Evolutionary conservation across 2,888 invertebrate genomes (phyloP).

Genomic region (Proisotoma minuta): DNA sequence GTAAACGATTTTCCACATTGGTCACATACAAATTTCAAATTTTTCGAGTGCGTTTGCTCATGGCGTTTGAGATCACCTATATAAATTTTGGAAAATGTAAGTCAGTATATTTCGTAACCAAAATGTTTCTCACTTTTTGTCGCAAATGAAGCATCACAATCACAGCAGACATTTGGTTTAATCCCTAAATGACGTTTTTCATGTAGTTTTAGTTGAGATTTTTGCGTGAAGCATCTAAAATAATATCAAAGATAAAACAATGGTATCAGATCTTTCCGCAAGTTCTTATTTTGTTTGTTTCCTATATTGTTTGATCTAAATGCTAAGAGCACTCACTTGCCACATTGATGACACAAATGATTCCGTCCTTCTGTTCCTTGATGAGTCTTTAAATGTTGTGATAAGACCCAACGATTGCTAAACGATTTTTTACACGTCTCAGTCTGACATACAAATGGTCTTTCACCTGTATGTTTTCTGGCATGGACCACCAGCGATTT

Average conservation of each 20-base stretch:
- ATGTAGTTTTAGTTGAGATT: slow-evolving; percentile 19
- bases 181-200: slow-evolving; percentile 23
- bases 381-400: neutral
- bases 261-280: neutral
- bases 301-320: no score
- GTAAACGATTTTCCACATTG: slow-evolving; percentile 25
- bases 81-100: neutral
- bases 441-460: slow-evolving; percentile 12
- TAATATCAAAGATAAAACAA: neutral
- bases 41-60: slow-evolving; percentile 19
- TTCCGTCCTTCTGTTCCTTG: neutral
- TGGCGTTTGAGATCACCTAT: slow-evolving; percentile 28
- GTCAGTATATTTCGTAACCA: neutral
- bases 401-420: neutral
- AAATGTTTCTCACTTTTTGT: slow-evolving; percentile 16
- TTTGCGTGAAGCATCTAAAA: slow-evolving; percentile 19
- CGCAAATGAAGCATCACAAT: slow-evolving; percentile 23
- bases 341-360: neutral
- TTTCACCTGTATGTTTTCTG: slow-evolving; percentile 22
- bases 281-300: no score
- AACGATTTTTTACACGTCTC: neutral
- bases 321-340: neutral
- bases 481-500: slow-evolving; percentile 23
- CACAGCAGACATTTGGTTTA: slow-evolving; percentile 16
- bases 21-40: slow-evolving; percentile 15